A percentile compares a stretch with the other conserved stretches of the same genome.
These are phyloP conservation scores for Steatornis caripensis DNA, from an alignment of 2,113 vertebrate species.

Conservation along the genomic window DNA sequence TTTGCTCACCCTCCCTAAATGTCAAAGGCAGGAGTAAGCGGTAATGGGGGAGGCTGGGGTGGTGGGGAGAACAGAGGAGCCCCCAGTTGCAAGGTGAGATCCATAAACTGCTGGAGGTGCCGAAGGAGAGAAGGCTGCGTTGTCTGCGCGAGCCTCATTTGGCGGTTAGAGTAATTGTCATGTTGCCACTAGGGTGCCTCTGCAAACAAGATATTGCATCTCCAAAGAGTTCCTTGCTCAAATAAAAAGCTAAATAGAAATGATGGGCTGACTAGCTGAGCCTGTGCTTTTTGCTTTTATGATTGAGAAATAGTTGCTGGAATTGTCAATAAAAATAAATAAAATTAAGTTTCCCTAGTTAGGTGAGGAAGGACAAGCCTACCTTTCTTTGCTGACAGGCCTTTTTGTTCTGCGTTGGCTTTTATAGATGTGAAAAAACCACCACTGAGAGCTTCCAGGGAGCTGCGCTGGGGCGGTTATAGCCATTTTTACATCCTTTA, in stretches of 20 bases:
- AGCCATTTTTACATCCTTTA: conserved; percentile 33
- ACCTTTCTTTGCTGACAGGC: conserved; percentile 41
- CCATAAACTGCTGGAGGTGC: background rate
- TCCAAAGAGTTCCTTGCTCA: conserved; percentile 39
- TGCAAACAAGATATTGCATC: conserved; percentile 50
- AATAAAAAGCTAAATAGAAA: conserved; percentile 62
- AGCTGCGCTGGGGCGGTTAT: background rate
- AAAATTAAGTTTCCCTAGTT: conserved; percentile 53
- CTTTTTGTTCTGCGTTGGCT: conserved; percentile 59
- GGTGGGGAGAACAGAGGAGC: background rate
- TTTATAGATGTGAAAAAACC: conserved; percentile 54
- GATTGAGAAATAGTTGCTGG: conserved; percentile 59
- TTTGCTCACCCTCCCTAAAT: background rate
- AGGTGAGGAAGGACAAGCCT: conserved; percentile 6
- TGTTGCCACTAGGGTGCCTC: conserved; percentile 54
- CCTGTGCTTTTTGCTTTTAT: conserved; percentile 63
- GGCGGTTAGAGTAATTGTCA: conserved; percentile 42
- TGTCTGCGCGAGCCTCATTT: background rate
- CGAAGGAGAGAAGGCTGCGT: background rate
- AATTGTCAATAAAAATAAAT: conserved; percentile 72
- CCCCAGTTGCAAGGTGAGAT: background rate
- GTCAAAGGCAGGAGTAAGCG: background rate
- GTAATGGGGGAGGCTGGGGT: background rate
- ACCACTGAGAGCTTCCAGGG: conserved; percentile 33
- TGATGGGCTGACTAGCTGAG: conserved; percentile 38